Base-by-base conservation (phyloP, 2,113 vertebrate genomes). In the Thymallus thymallus region DNA sequence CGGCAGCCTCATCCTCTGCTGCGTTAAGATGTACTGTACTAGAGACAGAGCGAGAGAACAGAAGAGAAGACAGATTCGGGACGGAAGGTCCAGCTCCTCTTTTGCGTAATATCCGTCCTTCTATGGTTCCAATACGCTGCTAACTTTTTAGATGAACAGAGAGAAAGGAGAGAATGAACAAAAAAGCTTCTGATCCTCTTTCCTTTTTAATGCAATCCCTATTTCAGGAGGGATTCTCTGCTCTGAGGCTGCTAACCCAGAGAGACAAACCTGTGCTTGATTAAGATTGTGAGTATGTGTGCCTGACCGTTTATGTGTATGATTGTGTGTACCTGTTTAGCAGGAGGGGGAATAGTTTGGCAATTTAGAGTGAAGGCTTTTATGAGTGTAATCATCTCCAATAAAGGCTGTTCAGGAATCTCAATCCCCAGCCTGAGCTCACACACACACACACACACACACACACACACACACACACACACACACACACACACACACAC, bases 341-440 rank as follows among this genome's bases (percentile, higher is more conserved):
- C 30, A 4, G 73, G 74, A 71, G 9, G 66, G 69, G 70, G 79
- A 73, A 79, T 16, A 48, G 10, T 48, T 48, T 48, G 75, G 80
- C 73, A 91, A 91, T 92, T 90, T 87, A 84, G 85, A 89, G 83
- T 87, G 87, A 89, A 85, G 86, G 88, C 80, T 90, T 93, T 92
- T 91, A 93, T 90, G 90, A 91, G 90, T 77, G 87, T 80, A 88
- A 90, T 90, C 88, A 90, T 91, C 88, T 91, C 83, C 88, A 92
- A 88, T 91, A 91, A 92, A 85, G 82, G 76, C 78, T 86, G 76
- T 82, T 87, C 71, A 75, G 85, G 85, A 90, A 86, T 88, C 84
- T 80, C 65, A 77, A 72, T 82, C 84, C 82, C 87, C 30, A 41
- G 26, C 41, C 55, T 61, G 23, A 55, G 30, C 51, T n/a, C 69